Percentiles rank a stretch among this genome's conserved stretches.
phyloP scores from a whole-genome alignment of 1,140 invertebrate genomes.

The Aphis craccivora region DNA sequence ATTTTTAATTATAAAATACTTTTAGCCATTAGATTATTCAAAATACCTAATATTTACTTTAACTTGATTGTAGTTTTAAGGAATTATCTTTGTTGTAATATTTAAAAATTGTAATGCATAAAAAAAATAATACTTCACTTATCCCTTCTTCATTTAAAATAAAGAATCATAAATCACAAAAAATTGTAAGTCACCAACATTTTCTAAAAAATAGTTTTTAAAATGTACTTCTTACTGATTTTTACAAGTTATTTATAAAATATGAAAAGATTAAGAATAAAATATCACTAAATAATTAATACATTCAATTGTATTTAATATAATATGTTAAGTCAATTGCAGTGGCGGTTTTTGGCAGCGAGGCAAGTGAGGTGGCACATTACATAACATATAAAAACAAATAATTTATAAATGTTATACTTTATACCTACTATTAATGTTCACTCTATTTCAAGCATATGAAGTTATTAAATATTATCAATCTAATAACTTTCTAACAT shows the following conservation, averaged over 20 bases:
- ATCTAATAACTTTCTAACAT: not conserved
- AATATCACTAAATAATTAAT: not conserved
- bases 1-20: slow-evolving; percentile 5
- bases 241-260: not conserved
- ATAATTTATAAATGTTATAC: slow-evolving; percentile 9
- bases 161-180: not conserved
- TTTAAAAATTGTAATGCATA: not conserved
- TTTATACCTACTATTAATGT: not conserved
- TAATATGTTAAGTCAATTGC: not conserved
- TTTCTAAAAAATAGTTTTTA: not conserved
- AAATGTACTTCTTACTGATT: not conserved
- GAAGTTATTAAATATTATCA: not conserved
- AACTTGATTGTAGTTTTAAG: not conserved
- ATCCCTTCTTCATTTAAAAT: not conserved
- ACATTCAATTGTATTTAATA: not conserved
- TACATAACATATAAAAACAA: not conserved
- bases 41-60: not conserved
- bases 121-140: not conserved
- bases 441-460: not conserved
- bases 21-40: not conserved
- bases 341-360: not conserved
- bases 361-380: not conserved
- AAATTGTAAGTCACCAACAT: not conserved
- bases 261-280: not conserved
- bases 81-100: not conserved